A percentile compares a stretch with the other conserved stretches of the same genome.
These are phyloP conservation scores for Anoplopoma fimbria DNA, from an alignment of 2,113 vertebrate genomes.

Conservation along the genomic window DNA sequence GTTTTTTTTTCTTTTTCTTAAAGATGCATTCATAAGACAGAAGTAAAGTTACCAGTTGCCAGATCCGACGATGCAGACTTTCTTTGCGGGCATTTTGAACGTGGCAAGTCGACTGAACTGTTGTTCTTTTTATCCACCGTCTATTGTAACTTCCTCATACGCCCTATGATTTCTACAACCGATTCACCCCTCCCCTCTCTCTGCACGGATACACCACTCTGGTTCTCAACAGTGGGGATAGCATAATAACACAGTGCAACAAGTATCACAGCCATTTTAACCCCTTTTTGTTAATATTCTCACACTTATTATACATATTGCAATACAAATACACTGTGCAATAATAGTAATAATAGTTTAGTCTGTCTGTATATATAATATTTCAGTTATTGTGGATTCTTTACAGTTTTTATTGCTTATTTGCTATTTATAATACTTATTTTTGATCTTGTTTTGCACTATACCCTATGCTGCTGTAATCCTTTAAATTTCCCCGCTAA, in stretches of 20 bases:
- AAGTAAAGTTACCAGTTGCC: constrained; percentile 85
- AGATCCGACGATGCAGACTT: constrained; percentile 88
- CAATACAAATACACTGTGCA: too few relatives aligned
- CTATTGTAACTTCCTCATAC: constrained; percentile 74
- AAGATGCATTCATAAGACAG: background rate
- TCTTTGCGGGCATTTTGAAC: constrained; percentile 77
- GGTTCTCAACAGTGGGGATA: background rate
- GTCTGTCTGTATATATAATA: too few relatives aligned
- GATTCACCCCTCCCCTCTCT: constrained; percentile 15
- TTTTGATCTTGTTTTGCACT: too few relatives aligned
- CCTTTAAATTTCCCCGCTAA: too few relatives aligned
- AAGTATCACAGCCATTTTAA: background rate
- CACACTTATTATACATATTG: background rate
- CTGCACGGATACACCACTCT: background rate
- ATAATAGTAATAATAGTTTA: too few relatives aligned
- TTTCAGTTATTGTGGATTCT: too few relatives aligned
- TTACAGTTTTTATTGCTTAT: too few relatives aligned
- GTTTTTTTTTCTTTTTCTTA: too few relatives aligned
- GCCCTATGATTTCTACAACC: constrained; percentile 28
- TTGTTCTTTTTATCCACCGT: background rate
- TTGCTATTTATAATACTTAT: too few relatives aligned
- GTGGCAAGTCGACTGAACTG: background rate
- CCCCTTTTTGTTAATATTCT: background rate
- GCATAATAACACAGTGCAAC: background rate
- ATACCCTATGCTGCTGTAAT: too few relatives aligned